These are phyloP conservation scores for Archegozetes longisetosus DNA, from an alignment of 1,140 invertebrate genomes.

Conservation along the genomic window DNA sequence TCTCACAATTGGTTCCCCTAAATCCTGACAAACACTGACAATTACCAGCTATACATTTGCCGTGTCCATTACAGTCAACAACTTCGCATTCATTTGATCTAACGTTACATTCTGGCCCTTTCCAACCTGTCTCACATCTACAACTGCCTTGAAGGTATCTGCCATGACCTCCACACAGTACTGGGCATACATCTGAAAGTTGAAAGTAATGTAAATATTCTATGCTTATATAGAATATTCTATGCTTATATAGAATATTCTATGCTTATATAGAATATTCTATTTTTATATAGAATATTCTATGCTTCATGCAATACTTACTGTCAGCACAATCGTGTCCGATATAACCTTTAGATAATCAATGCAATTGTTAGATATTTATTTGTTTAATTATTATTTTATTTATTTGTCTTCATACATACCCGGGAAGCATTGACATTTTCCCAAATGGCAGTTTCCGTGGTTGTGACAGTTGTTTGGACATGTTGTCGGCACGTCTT, in stretches of 20 bases:
- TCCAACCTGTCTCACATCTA: slow-evolving; percentile 91
- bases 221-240: not conserved
- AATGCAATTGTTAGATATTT: not conserved
- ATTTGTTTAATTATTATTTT: not conserved
- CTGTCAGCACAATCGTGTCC: slow-evolving; percentile 94
- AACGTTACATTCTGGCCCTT: slow-evolving; percentile 79
- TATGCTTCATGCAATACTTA: slow-evolving; percentile 35
- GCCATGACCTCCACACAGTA: slow-evolving; percentile 83
- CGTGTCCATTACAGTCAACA: slow-evolving; percentile 83
- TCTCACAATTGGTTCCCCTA: slow-evolving; percentile 41
- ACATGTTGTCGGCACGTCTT: slow-evolving; percentile 39
- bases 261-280: not conserved
- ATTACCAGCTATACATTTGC: slow-evolving; percentile 83
- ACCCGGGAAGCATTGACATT: slow-evolving; percentile 83
- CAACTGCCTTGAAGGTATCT: slow-evolving; percentile 92
- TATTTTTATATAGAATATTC: not conserved
- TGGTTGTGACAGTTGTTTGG: slow-evolving; percentile 90
- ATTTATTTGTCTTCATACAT: not conserved
- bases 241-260: not conserved
- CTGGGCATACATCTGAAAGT: slow-evolving; percentile 72
- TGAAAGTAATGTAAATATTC: slow-evolving; percentile 11
- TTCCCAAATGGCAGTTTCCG: slow-evolving; percentile 82
- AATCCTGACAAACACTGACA: slow-evolving; percentile 82
- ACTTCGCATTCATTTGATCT: slow-evolving; percentile 85
- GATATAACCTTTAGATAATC: slow-evolving; percentile 46